These are phyloP conservation scores for Alexandromys fortis DNA, from an alignment of 2,113 vertebrate species.

Conservation along the genomic window DNA sequence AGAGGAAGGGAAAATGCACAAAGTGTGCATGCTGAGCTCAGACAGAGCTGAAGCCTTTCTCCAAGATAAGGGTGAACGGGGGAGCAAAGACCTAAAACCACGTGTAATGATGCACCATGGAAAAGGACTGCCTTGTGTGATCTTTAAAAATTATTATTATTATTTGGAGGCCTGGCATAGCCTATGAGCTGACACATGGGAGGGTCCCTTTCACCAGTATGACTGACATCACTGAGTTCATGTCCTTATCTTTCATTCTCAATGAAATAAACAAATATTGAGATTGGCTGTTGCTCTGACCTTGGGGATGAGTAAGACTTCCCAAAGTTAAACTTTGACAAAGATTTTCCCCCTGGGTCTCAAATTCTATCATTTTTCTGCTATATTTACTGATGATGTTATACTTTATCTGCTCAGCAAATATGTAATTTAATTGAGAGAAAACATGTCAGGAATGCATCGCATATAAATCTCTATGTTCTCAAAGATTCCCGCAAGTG, in stretches of 20 bases:
- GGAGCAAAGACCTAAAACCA: neutral
- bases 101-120: neutral
- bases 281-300: slow-evolving; percentile 64
- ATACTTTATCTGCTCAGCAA: slow-evolving; percentile 76
- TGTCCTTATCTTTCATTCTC: slow-evolving; percentile 61
- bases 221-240: slow-evolving; percentile 62
- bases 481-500: slow-evolving; percentile 51
- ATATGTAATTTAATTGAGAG: slow-evolving; percentile 76
- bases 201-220: neutral
- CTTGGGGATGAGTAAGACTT: slow-evolving; percentile 55
- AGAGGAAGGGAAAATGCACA: neutral
- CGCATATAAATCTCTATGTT: slow-evolving; percentile 61
- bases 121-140: slow-evolving; percentile 6
- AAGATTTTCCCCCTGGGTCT: slow-evolving; percentile 9
- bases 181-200: slow-evolving; percentile 10
- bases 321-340: slow-evolving; percentile 77
- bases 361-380: slow-evolving; percentile 69
- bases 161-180: neutral
- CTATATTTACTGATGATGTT: slow-evolving; percentile 75
- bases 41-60: neutral
- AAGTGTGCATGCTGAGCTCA: neutral
- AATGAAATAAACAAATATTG: slow-evolving; percentile 69
- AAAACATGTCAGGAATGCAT: slow-evolving; percentile 72
- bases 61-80: neutral
- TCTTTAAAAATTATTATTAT: neutral